A percentile compares a stretch with the other conserved stretches of the same genome.
These are phyloP conservation scores for Glaucidium brasilianum DNA, from an alignment of 2,113 vertebrate genomes.

Conservation along the genomic window DNA sequence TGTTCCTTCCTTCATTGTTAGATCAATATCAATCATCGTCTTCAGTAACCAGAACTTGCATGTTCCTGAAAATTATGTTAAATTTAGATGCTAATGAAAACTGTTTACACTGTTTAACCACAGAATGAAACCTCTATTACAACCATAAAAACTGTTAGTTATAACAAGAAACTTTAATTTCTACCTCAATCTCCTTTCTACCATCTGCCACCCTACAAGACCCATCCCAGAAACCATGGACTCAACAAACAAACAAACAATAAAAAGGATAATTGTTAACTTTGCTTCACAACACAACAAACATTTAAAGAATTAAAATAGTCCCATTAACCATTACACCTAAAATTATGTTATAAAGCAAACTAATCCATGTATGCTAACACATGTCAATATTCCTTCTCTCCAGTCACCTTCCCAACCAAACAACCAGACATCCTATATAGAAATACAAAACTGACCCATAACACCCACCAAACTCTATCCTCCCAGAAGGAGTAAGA, in stretches of 20 bases:
- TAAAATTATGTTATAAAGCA: conserved; percentile 11
- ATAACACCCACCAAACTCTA: background rate
- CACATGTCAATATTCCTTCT: background rate
- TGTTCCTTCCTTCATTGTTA: conserved; percentile 20
- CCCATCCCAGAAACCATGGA: background rate
- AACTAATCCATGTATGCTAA: background rate
- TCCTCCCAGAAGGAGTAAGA: background rate
- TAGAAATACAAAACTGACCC: background rate
- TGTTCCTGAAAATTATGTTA: conserved; percentile 43
- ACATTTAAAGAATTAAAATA: background rate
- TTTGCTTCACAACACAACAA: background rate
- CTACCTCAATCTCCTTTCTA: conserved; percentile 38
- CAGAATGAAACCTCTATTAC: conserved; percentile 36
- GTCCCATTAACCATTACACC: background rate
- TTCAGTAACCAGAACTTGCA: conserved; percentile 11
- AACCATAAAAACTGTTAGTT: conserved; percentile 37
- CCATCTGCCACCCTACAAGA: conserved; percentile 49
- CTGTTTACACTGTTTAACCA: conserved; percentile 57
- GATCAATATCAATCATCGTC: conserved; percentile 32
- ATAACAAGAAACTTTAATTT: conserved; percentile 51
- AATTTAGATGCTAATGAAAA: conserved; percentile 56
- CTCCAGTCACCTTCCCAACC: background rate
- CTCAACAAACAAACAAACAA: conserved; percentile 12
- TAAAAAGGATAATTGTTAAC: conserved; percentile 23
- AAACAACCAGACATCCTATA: background rate